These are phyloP conservation scores for Dreissena polymorpha DNA, from an alignment of 1,140 invertebrate genomes.

Conservation along the genomic window DNA sequence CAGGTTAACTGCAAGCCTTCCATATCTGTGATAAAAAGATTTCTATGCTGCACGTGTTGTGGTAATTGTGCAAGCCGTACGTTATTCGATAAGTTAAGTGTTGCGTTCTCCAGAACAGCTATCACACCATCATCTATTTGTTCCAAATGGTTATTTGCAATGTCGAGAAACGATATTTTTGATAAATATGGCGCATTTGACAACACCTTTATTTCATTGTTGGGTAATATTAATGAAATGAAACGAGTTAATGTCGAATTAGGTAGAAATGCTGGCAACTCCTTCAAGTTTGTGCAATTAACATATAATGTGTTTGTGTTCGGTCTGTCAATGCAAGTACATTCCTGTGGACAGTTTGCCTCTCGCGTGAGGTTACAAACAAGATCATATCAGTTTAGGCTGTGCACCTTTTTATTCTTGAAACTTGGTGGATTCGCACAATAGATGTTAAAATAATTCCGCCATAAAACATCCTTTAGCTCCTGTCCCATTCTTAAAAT, in stretches of 20 bases:
- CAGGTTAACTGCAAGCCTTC: constrained; percentile 9
- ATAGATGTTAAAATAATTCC: constrained; percentile 13
- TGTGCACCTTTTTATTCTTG: neutral
- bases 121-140: neutral
- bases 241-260: neutral
- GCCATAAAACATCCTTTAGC: neutral
- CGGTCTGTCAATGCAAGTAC: too few relatives aligned
- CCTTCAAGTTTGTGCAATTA: constrained; percentile 21
- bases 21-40: constrained; percentile 26
- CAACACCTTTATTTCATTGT: constrained; percentile 9
- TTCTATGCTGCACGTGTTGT: constrained; percentile 5
- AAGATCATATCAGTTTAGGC: neutral
- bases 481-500: constrained; percentile 12
- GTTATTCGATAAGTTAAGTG: constrained; percentile 35
- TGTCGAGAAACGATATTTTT: neutral
- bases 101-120: constrained; percentile 10
- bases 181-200: neutral
- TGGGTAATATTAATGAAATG: constrained; percentile 14
- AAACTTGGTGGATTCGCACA: constrained; percentile 6
- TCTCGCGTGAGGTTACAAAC: neutral
- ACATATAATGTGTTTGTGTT: constrained; percentile 13
- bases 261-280: constrained; percentile 18
- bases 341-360: neutral
- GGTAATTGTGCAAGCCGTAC: constrained; percentile 1
- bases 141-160: constrained; percentile 5